Evolutionary conservation across 1,140 invertebrate species (phyloP), one percentile per base, ranked within the genome.

Genomic region (Drosophila obscura): DNA sequence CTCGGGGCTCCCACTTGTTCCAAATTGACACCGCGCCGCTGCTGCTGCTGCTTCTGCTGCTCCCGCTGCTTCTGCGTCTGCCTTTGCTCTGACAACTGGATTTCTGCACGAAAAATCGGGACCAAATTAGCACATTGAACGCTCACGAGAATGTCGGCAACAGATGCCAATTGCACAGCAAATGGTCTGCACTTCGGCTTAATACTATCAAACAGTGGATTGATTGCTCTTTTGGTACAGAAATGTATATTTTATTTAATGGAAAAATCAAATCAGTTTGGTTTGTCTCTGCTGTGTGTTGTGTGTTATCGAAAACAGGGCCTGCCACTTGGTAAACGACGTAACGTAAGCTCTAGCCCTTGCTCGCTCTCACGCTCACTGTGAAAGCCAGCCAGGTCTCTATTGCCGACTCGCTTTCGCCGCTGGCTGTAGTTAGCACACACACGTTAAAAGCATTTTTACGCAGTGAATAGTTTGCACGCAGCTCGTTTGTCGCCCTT

Each of bases 1-100:
- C 84, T 88, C 31, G 64, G 31, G 69, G 61, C 72, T 77, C 59
- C 72, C 79, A 77, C 75, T 87, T 77, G 79, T 73, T 78, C 71
- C 63, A 80, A 79, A 88, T 79, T 61, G 48, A 22, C 57, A 63
- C 63, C 39, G 68, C 31, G 24, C 39, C 52, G 48, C 62, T 79
- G 61, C 73, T 69, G 69, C 68, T 59, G 73, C 77, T 60, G 26
- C 35, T 35, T n/a, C n/a, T n/a, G 26, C 60, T 63, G 55, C 59
- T 62, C 62, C 16, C 61, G 41, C 46, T 66, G 60, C 39, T 5
- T 28, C 57, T 45, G 15, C 35, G 41, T 39, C 1, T 39, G 35
- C 35, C 35, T 39, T 13, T 39, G 35, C 35, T 39, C 11, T 13
- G 35, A 39, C 35, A 13, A 39, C 35, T 39, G 35, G 66, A 59